Percentiles rank a stretch among this genome's conserved stretches.
Conservation (phyloP, 2,797 vertebrate species). For the Syndactyla subalaris region DNA sequence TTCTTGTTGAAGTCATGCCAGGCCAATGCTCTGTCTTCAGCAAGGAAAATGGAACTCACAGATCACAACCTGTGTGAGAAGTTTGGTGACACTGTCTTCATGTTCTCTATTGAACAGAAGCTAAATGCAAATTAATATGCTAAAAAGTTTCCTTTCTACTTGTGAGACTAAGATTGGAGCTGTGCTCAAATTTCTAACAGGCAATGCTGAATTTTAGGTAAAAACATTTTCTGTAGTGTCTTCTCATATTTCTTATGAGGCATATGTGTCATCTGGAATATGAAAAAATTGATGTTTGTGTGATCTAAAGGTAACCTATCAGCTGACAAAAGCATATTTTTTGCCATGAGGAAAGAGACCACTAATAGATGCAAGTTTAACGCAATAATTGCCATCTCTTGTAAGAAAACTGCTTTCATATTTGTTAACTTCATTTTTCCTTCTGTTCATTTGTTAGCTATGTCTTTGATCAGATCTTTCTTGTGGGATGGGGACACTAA, state of each 20-base stretch:
- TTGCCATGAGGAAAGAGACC: neutral
- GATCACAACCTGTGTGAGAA: neutral
- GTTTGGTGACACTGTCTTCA: neutral
- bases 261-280: neutral
- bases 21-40: neutral
- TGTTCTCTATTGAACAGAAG: neutral
- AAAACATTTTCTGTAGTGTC: neutral
- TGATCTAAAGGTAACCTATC: neutral
- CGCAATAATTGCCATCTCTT: neutral
- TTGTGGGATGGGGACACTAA: neutral
- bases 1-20: neutral
- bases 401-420: neutral
- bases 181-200: neutral
- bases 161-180: neutral
- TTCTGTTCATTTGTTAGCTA: neutral
- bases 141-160: neutral
- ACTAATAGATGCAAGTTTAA: neutral
- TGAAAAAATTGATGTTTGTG: neutral
- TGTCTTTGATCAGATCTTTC: neutral
- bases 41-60: neutral
- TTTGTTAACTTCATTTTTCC: neutral
- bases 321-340: neutral
- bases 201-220: neutral
- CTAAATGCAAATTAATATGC: neutral
- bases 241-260: neutral